A percentile compares a stretch with the other conserved stretches of the same genome.
Evolutionary conservation across 2,888 invertebrate species (phyloP).

Genomic region (Hemistola chrysoprasaria): DNA sequence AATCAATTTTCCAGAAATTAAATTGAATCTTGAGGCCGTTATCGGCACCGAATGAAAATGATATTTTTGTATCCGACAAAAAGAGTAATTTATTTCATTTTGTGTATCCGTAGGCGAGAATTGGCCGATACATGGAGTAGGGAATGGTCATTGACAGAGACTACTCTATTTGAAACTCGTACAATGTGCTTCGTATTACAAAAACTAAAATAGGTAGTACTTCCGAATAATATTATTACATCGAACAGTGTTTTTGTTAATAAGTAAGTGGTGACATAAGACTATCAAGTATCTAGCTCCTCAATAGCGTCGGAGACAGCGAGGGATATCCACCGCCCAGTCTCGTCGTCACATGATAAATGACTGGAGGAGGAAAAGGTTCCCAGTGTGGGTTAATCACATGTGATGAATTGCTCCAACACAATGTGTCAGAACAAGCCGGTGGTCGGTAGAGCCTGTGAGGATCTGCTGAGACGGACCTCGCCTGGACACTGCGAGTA

Average conservation of each 20-base stretch:
- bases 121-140: neutral
- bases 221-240: too few species aligned
- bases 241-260: too few species aligned
- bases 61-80: constrained; percentile 14
- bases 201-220: too few species aligned
- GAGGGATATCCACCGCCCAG: constrained; percentile 2
- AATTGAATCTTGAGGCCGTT: constrained; percentile 10
- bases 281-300: constrained; percentile 5
- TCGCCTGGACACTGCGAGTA: too few species aligned
- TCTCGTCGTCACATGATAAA: constrained; percentile 15
- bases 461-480: too few species aligned
- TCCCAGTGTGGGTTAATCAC: constrained; percentile 19
- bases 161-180: too few species aligned
- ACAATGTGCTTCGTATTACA: too few species aligned
- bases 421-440: constrained; percentile 11
- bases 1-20: constrained; percentile 17
- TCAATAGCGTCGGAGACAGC: constrained; percentile 1
- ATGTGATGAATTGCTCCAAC: constrained; percentile 19
- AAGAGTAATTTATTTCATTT: constrained; percentile 7
- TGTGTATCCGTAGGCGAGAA: too few species aligned
- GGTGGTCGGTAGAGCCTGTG: neutral
- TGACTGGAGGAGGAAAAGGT: constrained; percentile 11
- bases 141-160: neutral
- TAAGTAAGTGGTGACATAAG: neutral
- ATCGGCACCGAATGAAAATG: constrained; percentile 7